Evolutionary conservation across 2,797 vertebrate genomes (phyloP).

Genomic region (Sebastes minor): DNA sequence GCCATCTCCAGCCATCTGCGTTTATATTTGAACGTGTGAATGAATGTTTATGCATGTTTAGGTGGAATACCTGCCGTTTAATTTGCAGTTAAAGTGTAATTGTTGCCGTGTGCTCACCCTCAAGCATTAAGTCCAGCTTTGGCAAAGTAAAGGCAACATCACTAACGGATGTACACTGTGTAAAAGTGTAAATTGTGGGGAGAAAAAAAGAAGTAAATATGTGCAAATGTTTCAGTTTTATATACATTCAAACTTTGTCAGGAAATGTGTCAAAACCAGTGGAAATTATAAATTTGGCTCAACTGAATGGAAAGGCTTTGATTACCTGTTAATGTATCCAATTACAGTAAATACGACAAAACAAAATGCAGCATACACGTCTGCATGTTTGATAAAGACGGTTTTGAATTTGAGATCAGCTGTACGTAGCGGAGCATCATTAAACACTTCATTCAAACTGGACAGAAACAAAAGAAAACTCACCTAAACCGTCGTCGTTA

Average conservation of each 20-base stretch:
- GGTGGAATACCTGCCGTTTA: constrained; percentile 3
- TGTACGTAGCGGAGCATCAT: too few species aligned
- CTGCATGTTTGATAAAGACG: neutral
- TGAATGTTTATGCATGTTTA: constrained; percentile 10
- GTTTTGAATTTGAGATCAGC: neutral
- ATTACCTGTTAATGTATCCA: neutral
- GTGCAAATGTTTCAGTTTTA: neutral
- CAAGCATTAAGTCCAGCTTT: neutral
- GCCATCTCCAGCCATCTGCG: constrained; percentile 53
- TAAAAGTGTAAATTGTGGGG: neutral
- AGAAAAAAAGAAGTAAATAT: neutral
- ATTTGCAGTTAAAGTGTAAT: neutral
- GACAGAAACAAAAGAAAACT: too few species aligned
- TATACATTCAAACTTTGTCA: neutral
- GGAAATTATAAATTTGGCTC: neutral
- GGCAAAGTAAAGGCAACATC: constrained; percentile 4
- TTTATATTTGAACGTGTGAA: constrained; percentile 32
- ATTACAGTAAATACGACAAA: neutral
- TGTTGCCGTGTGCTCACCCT: constrained; percentile 13
- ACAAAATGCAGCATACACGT: neutral
- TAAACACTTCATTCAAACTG: too few species aligned
- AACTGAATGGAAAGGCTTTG: neutral
- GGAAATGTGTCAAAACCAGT: neutral
- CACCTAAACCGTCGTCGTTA: too few species aligned
- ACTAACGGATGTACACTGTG: neutral